phyloP scores from a whole-genome alignment of 1,140 invertebrate genomes.

The Trichoplusia ni region DNA sequence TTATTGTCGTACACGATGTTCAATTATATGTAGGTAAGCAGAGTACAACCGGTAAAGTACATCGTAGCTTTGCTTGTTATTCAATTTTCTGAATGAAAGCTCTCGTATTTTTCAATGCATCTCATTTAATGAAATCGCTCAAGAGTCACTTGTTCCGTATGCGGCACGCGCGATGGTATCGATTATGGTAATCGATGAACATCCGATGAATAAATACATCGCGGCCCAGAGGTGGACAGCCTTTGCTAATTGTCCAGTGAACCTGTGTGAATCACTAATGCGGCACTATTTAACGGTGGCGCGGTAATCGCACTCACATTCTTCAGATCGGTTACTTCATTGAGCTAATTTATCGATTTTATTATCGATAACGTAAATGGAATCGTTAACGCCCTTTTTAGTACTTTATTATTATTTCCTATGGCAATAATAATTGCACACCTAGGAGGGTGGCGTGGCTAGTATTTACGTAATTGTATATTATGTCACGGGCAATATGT shows the following conservation, averaged over 20 bases:
- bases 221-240: slow-evolving; percentile 76
- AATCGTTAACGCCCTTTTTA: neutral
- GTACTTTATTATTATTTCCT: neutral
- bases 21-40: no score
- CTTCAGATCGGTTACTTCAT: slow-evolving; percentile 44
- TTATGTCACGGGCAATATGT: slow-evolving; percentile 19
- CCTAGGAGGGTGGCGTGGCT: neutral
- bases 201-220: slow-evolving; percentile 80
- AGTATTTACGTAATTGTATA: slow-evolving; percentile 6
- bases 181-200: slow-evolving; percentile 78
- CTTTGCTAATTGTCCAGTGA: slow-evolving; percentile 79
- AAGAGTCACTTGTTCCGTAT: slow-evolving; percentile 62
- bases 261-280: slow-evolving; percentile 74
- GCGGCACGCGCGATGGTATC: slow-evolving; percentile 70
- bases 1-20: no score
- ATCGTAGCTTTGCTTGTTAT: slow-evolving; percentile 9
- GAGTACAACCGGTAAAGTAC: neutral
- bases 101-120: slow-evolving; percentile 51
- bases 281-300: slow-evolving; percentile 62
- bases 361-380: neutral
- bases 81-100: slow-evolving; percentile 27
- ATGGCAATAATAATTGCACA: slow-evolving; percentile 4
- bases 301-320: slow-evolving; percentile 47
- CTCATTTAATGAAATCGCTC: slow-evolving; percentile 62
- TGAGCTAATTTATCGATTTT: slow-evolving; percentile 8